Evolutionary conservation across 2,888 invertebrate species (phyloP), one percentile per base, ranked within the genome.

Genomic region (Sthenelais limicola): DNA sequence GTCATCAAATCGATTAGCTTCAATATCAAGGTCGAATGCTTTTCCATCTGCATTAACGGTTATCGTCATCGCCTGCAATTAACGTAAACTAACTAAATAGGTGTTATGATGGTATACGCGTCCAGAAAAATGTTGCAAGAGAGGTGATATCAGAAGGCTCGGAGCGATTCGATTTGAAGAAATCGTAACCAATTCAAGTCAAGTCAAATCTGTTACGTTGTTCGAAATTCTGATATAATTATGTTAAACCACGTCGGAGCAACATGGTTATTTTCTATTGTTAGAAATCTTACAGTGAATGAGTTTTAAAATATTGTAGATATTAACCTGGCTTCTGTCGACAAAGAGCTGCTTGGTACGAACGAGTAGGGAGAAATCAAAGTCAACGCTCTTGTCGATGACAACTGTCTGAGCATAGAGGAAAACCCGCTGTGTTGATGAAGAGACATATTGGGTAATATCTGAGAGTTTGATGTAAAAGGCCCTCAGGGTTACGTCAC

Each of bases 321-420:
- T n/a, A n/a, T n/a, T n/a, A n/a, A 56, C 56, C 56, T 28, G 12
- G 56, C 56, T 56, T 38, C 66, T 66, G 26, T 68, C 49, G 26
- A 68, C 28, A 18, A 68, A 30, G 33, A 68, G 1, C 30, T 68
- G 68, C n/a, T 43, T 47, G 3, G 68, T 43, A 2, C 68, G 47
- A 30, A 68, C 12, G 9, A 68, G 68, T 7, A 68, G 48, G 1
- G 68, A 28, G 48, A 38, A 68, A 28, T 26, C 15, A n/a, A 48
- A 33, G 48, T 28, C 49, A n/a, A 49, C 24, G 26, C 30, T 49
- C 3, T 3, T 12, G 43, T 68, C 68, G 15, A 68, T 48, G 26
- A 68, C 28, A 18, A 68, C 30, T 2, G 68, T 68, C 68, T 68
- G 68, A 3, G 68, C 68, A n/a, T 48, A 68, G 30, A 68, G 30